Conservation (phyloP, 2,113 vertebrate species). For the Cinclus mexicanus region DNA sequence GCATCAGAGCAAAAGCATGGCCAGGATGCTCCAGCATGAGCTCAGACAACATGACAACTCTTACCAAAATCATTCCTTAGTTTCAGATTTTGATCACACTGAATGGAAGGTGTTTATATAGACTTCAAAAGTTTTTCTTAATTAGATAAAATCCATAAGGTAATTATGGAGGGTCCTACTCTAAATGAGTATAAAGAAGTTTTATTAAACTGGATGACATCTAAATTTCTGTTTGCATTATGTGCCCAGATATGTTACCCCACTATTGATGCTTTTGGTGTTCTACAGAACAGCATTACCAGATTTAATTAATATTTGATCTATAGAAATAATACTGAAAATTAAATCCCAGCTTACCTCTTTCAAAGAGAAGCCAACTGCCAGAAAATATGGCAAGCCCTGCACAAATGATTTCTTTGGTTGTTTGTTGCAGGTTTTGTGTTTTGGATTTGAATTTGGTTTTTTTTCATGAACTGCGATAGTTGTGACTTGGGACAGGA, state of each 20-base stretch:
- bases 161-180: constrained; percentile 12
- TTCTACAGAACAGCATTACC: neutral
- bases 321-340: constrained; percentile 55
- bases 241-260: neutral
- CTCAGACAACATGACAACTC: neutral
- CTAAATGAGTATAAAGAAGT: constrained; percentile 27
- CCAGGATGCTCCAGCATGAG: neutral
- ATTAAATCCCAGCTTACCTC: neutral
- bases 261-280: neutral
- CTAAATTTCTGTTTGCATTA: constrained; percentile 7
- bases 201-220: constrained; percentile 37
- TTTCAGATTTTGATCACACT: neutral
- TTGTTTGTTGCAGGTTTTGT: neutral
- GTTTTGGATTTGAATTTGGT: neutral
- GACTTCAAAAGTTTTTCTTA: neutral
- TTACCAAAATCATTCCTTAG: neutral
- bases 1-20: neutral
- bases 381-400: neutral
- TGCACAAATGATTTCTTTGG: neutral
- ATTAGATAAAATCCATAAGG: neutral
- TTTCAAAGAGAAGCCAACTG: neutral
- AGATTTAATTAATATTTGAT: constrained; percentile 33
- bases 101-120: neutral
- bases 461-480: neutral
- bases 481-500: neutral